Evolutionary conservation across 1,140 invertebrate species (phyloP).

Genomic region (Chlorops oryzae): DNA sequence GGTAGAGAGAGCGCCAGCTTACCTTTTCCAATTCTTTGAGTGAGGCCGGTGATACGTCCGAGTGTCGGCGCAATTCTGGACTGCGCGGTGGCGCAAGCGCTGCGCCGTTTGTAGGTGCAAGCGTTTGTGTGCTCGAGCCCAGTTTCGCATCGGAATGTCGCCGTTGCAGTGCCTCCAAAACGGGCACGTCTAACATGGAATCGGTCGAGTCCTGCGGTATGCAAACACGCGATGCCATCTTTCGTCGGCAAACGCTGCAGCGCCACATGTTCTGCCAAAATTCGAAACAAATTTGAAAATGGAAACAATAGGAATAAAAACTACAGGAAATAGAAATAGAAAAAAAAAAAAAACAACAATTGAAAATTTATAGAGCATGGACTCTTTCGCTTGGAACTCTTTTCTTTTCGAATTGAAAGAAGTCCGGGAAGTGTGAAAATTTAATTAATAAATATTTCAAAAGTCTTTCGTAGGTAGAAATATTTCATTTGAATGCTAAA

Average conservation of each 20-base stretch:
- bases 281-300: too few relatives aligned
- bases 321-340: too few relatives aligned
- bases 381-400: too few relatives aligned
- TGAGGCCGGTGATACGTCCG: constrained; percentile 75
- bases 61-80: constrained; percentile 70
- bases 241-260: constrained; percentile 73
- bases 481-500: too few relatives aligned
- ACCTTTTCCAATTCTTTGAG: constrained; percentile 80
- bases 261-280: constrained; percentile 65
- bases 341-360: too few relatives aligned
- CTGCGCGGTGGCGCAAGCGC: constrained; percentile 67
- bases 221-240: constrained; percentile 64
- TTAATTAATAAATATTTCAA: too few relatives aligned
- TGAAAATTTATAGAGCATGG: too few relatives aligned
- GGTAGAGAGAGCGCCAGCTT: constrained; percentile 37
- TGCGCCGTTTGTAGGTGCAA: constrained; percentile 49
- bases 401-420: too few relatives aligned
- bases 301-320: constrained; percentile 3
- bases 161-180: constrained; percentile 65
- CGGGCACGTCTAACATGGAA: constrained; percentile 69
- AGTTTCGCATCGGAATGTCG: constrained; percentile 74
- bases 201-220: constrained; percentile 71
- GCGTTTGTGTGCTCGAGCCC: constrained; percentile 50
- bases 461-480: too few relatives aligned
- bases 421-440: too few relatives aligned